phyloP scores from a whole-genome alignment of 1,140 invertebrate species.

The Sycophila sp. region DNA sequence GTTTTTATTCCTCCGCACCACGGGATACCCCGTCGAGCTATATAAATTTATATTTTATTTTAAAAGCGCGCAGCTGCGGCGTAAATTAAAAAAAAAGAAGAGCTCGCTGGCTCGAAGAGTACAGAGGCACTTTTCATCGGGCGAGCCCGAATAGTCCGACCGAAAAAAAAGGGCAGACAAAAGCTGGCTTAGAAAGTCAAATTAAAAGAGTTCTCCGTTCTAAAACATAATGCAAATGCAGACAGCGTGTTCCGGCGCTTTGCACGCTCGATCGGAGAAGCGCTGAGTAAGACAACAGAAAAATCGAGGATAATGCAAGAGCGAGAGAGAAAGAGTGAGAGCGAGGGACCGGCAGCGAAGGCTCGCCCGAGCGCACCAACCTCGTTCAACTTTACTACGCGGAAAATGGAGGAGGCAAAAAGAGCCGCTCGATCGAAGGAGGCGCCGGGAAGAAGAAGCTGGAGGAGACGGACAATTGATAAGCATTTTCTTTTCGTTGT shows the following conservation, averaged over 20 bases:
- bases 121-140: too few species aligned
- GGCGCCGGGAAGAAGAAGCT: neutral
- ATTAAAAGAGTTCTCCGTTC: constrained; percentile 32
- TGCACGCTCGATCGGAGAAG: constrained; percentile 4
- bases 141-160: neutral
- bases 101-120: too few species aligned
- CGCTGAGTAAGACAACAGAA: constrained; percentile 30
- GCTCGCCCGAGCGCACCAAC: neutral
- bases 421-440: neutral
- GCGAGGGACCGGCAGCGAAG: neutral
- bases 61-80: too few species aligned
- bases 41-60: too few species aligned
- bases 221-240: constrained; percentile 24
- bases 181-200: neutral
- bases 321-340: neutral
- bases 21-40: too few species aligned
- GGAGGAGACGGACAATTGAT: neutral
- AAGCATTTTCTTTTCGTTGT: neutral
- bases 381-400: neutral
- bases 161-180: too few species aligned
- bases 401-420: neutral
- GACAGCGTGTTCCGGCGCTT: too few species aligned
- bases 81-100: neutral
- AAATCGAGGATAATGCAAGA: constrained; percentile 1
- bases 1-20: too few species aligned